Evolutionary conservation across 2,113 vertebrate genomes (phyloP), one percentile per base, ranked within the genome.

Genomic region (Eretmochelys imbricata): DNA sequence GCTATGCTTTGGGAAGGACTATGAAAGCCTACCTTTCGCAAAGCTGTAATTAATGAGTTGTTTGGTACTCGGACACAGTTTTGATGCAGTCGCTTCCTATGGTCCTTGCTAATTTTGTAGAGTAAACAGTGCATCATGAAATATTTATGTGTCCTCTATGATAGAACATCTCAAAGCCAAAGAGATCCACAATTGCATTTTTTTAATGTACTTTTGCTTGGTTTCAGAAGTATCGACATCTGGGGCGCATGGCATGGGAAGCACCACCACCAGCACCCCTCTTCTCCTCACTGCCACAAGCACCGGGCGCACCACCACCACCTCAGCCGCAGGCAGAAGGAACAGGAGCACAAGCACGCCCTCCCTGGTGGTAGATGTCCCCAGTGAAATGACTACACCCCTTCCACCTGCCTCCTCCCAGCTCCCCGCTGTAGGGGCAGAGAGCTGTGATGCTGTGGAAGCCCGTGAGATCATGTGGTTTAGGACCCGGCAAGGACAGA

Each of bases 381-480:
- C 97, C 0, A 98, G 98, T 0, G 98, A 98, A 7, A 95, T 98
- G 53, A 98, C 98, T 82, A 98, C 98, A 0, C 97, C 98, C 46
- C 92, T 98, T 1, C 98, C 98, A 0, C 96, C 99, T 0, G 96
- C 97, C 42, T 98, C 99, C 2, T 99, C 99, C 89, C 98, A 99
- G 91, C 96, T 99, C n/a, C 99, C 99, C 1, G 98, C 99, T 0
- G 86, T 98, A 1, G 98, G 98, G 1, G 65, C 98, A 0, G 99
- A 99, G 93, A 99, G 98, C 98, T 99, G 99, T 46, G 98, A 98
- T 65, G 98, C 99, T 1, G 13, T 98, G 94, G 98, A 99, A 91
- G 99, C 99, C 93, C 98, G 99, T 0, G 99, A 99, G 49, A 98
- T 99, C 42, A 96, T 98, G 96, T 99, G 99, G 99, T 99, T 99